A percentile compares a stretch with the other conserved stretches of the same genome.
Conservation (phyloP, 2,113 vertebrate genomes). For the Corythoichthys intestinalis region DNA sequence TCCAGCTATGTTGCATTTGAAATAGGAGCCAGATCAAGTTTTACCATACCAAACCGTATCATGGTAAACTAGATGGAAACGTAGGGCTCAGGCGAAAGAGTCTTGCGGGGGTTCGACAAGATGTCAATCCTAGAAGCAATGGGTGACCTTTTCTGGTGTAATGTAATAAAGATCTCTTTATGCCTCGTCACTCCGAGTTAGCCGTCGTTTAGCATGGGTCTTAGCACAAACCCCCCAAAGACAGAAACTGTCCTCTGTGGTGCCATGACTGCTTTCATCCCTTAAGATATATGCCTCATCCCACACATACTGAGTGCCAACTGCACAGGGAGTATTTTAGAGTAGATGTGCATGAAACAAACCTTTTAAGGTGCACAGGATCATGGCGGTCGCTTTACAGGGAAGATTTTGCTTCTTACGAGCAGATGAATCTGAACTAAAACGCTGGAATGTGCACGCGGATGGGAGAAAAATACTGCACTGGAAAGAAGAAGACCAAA, state of each 20-base stretch:
- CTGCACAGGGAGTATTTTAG: background rate
- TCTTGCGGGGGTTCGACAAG: background rate
- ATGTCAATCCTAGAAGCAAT: constrained; percentile 10
- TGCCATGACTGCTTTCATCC: constrained; percentile 17
- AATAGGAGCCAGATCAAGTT: background rate
- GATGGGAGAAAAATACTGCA: background rate
- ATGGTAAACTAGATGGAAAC: background rate
- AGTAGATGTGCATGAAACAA: constrained; percentile 12
- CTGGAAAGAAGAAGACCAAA: constrained; percentile 58
- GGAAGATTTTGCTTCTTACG: constrained; percentile 4
- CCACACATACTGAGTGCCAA: background rate
- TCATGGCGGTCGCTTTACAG: background rate
- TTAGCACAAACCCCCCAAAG: constrained; percentile 19
- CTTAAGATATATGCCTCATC: constrained; percentile 10
- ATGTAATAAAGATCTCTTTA: constrained; percentile 12
- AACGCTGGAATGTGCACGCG: background rate
- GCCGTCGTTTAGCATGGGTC: constrained; percentile 2
- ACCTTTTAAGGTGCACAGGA: constrained; percentile 30
- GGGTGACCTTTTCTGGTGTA: background rate
- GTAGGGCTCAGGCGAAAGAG: background rate
- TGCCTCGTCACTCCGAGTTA: constrained; percentile 39
- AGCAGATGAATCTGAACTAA: background rate
- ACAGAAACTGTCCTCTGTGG: constrained; percentile 35
- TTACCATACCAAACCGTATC: background rate
- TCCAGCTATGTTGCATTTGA: no score